Conservation (phyloP, 2,888 invertebrate genomes). For the Adelphocoris suturalis region DNA sequence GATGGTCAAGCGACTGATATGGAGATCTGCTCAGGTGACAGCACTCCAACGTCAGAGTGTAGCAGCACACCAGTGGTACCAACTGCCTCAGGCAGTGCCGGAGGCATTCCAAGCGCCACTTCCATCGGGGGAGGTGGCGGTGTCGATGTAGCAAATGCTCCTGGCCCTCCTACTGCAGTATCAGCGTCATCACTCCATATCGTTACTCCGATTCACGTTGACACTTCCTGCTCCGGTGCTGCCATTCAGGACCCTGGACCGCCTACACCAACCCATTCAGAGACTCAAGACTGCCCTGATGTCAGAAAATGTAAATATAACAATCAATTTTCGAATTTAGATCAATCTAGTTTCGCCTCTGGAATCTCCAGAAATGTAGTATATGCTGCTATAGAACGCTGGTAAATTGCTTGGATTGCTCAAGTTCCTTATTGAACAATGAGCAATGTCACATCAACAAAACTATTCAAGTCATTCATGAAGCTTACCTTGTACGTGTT, state of each 20-base stretch:
- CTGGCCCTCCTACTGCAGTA: constrained; percentile 72
- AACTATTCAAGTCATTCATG: no score
- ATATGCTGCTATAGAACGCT: no score
- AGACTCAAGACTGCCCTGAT: constrained; percentile 84
- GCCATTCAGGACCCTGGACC: constrained; percentile 78
- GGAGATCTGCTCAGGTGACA: constrained; percentile 95
- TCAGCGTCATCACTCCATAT: constrained; percentile 70
- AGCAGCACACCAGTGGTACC: constrained; percentile 80
- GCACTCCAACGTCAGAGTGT: constrained; percentile 91
- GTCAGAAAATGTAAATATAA: constrained; percentile 83
- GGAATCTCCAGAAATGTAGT: no score
- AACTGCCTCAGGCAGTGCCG: constrained; percentile 81
- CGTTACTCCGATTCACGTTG: constrained; percentile 74
- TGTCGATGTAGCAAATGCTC: constrained; percentile 72
- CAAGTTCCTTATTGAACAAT: no score
- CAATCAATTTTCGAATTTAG: not conserved
- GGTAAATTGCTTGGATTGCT: no score
- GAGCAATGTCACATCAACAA: no score
- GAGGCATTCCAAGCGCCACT: constrained; percentile 81
- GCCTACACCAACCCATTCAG: constrained; percentile 89
- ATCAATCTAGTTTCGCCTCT: no score
- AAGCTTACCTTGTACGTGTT: no score
- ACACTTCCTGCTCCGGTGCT: constrained; percentile 73
- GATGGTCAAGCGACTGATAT: constrained; percentile 87
- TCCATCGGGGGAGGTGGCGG: constrained; percentile 75